Evolutionary conservation across 2,797 vertebrate species (phyloP).

Genomic region (Anguilla megastoma): DNA sequence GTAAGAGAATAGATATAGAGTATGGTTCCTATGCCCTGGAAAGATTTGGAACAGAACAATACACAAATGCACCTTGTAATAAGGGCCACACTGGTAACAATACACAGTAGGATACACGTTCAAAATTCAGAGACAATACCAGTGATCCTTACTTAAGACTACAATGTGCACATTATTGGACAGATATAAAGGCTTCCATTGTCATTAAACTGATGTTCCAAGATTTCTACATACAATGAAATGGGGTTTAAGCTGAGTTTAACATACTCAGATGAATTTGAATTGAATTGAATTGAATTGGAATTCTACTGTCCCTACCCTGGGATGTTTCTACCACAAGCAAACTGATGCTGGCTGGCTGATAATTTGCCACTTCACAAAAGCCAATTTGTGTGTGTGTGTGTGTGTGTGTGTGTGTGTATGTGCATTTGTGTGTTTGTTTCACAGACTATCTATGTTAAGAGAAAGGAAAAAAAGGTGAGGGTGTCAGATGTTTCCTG

Average conservation of each 20-base stretch:
- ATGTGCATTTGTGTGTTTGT: neutral
- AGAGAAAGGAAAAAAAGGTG: neutral
- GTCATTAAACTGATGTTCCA: neutral
- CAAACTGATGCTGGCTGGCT: neutral
- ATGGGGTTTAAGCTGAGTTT: neutral
- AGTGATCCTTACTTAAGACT: neutral
- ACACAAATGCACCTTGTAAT: neutral
- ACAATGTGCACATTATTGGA: neutral
- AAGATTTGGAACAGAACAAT: neutral
- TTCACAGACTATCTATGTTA: neutral
- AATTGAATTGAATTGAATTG: neutral
- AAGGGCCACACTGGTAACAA: neutral
- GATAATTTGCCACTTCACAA: neutral
- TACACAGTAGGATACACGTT: neutral
- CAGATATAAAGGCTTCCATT: neutral
- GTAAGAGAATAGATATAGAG: neutral
- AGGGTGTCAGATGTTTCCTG: constrained; percentile 49
- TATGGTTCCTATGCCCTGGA: neutral
- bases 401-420: neutral
- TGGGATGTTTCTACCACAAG: neutral
- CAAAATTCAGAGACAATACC: neutral
- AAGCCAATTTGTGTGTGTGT: neutral
- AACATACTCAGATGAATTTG: neutral
- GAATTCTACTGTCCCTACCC: neutral
- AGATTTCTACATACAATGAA: neutral